A percentile compares a stretch with the other conserved stretches of the same genome.
These are phyloP conservation scores for Octodon degus DNA, from an alignment of 2,113 vertebrate genomes.

Conservation along the genomic window DNA sequence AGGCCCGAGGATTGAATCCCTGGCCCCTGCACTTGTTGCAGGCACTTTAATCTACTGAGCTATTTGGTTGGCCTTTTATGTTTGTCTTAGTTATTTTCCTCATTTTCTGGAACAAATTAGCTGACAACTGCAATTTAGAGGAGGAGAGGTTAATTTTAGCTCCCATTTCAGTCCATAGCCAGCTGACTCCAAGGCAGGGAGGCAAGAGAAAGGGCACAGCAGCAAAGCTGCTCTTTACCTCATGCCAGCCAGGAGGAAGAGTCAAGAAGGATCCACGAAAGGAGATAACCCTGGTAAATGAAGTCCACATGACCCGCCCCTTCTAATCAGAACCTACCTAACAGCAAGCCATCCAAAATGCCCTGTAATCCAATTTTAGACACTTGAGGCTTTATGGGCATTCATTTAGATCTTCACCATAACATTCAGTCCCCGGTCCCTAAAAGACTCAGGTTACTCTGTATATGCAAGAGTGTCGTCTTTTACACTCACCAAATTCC, in stretches of 20 bases:
- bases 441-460: background rate
- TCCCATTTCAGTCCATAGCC: background rate
- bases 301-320: background rate
- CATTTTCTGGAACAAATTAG: background rate
- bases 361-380: background rate
- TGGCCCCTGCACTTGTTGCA: too few species aligned
- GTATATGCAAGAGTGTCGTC: background rate
- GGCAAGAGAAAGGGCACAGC: background rate
- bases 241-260: background rate
- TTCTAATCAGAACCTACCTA: background rate
- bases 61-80: too few species aligned
- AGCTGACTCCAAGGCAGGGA: background rate
- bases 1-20: too few species aligned
- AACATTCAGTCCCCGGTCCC: background rate
- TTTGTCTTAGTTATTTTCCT: background rate
- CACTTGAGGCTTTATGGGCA: background rate
- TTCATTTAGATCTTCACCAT: background rate
- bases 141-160: background rate
- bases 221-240: background rate
- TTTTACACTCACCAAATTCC: background rate
- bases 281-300: background rate
- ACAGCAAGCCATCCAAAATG: background rate
- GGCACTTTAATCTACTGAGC: too few species aligned
- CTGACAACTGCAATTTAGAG: background rate
- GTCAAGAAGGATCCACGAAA: background rate